Evolutionary conservation across 2,888 invertebrate genomes (phyloP), one percentile per base, ranked within the genome.

Genomic region (Phytoseiulus persimilis): DNA sequence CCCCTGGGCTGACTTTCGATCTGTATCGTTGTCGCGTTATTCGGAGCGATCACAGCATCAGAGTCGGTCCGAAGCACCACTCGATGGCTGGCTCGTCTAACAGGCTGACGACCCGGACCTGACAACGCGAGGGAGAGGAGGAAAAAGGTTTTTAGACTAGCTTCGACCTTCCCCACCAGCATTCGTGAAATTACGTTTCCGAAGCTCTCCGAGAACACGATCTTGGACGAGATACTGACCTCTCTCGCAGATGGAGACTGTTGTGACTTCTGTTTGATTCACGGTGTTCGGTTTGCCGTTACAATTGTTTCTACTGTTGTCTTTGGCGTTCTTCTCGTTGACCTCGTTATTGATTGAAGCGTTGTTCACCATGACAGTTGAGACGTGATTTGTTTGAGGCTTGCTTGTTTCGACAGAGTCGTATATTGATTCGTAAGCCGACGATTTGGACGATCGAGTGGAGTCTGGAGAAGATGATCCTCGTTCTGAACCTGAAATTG

Each of bases 11-110:
- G 65, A 14, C 87, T 39, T 32, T 87, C 39, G 14, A 87, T 45
- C 23, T 39, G 87, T 0, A 87, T 87, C 14, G 87, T 87, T 33
- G 87, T 87, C 87, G 87, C 87, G 33, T 87, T 87, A 31, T 87
- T 87, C 39, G 87, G 33, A 14, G 87, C 87, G 23, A 87, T 45
- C 32, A 87, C 87, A 9, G 87, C 39, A 45, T 87, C 87, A 9
- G 87, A 87, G 45, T 87, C 87, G 32, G 87, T 87, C 23, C 87
- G 28, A 28, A 87, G 87, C 87, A 87, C 87, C 87, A 87, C 87
- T 32, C 87, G 87, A 45, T 87, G 87, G 31, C 87, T 87, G 11
- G 32, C 32, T 45, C 45, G 32, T 87, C 87, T n/a, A 28, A 87
- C 87, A 14, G 87, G 87, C 32, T 45, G 87, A 23, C 65, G 65